Evolutionary conservation across 2,888 invertebrate genomes (phyloP), one percentile per base, ranked within the genome.

Genomic region (Malthinus seriepunctatus): DNA sequence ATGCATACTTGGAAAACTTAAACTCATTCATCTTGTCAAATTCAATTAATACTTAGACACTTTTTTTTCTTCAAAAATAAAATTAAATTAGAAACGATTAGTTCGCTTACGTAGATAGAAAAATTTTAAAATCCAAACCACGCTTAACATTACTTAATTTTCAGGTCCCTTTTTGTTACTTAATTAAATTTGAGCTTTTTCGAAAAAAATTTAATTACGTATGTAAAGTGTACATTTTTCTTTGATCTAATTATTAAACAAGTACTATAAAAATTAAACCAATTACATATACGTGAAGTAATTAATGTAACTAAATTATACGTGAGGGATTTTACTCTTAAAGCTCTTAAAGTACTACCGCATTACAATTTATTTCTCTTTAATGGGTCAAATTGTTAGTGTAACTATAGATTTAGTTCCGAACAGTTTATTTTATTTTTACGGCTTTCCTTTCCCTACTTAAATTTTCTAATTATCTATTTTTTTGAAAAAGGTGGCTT

Each of bases 231-330:
- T 55, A 51, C 59, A 59, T 54, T 59, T 59, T 54, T 51, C 59
- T 59, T 54, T 51, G 46, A 55, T 46, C 46, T 45, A 59, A 59
- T 59, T 59, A 59, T 54, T 54, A 37, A 54, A 44, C 54, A 42
- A 54, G 31, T 50, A 55, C 50, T 54, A 59, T 59, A 54, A 59
- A 59, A 59, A 59, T 59, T 55, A 39, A 55, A 55, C 54, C 59
- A 55, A 55, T 55, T 59, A 51, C 59, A 9, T 42, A 42, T 23
- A 54, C 45, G 59, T 54, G 46, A 51, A 15, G 54, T 54, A 54
- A 59, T 59, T 59, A 54, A 59, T 42, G 54, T 55, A 51, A 55
- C 59, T 51, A 58, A 58, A 58, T 58, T 58, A 59, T 55, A 38
- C 59, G 53, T 47, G 51, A 49, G 58, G 53, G 58, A 58, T 53